Base-by-base conservation (phyloP, 1,140 invertebrate species). In the Trinorchestia longiramus region DNA sequence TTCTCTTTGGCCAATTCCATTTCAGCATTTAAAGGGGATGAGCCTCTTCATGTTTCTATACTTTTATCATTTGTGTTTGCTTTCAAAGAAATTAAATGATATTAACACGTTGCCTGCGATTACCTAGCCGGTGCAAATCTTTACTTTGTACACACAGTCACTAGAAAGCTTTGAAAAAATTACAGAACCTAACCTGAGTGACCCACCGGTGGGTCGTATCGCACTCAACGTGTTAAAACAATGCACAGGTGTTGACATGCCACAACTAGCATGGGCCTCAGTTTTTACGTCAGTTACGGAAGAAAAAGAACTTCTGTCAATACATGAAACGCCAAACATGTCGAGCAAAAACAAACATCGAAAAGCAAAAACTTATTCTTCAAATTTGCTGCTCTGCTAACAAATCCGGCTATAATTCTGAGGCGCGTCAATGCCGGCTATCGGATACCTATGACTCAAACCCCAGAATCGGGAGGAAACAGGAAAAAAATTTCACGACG, bases 351-450 rank as follows among this genome's bases (percentile, higher is more conserved):
- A 77, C 62, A 1, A 28, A 77, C 15, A 77, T 28, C 8, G 8
- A 36, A 36, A 77, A 36, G 62, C 62, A 77, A 77, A 77, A 77
- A 77, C 15, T 77, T 77, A 90, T 90, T 90, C 88, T 90, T 90
- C 88, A 43, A 90, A 43, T 94, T 94, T 47, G 92, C 44, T 94
- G 43, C 44, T 94, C 92, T 43, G 44, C 43, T 44, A 94, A 94
- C 92, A 94, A 94, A 94, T 47, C 92, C 92, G 92, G 8, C 92
- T 44, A 94, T 94, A 94, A 94, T 94, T 94, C 44, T 94, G 92
- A 42, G 92, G 44, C 92, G 92, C 92, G 92, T 94, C 92, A 94
- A 94, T 43, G 41, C 92, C 92, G 92, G 92, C 92, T 94, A 94
- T 94, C 92, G 92, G 92, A 94, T 94, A 94, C 92, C 92, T 45